A percentile compares a stretch with the other conserved stretches of the same genome.
Conservation (phyloP, 2,797 vertebrate genomes). For the Coluber constrictor region DNA sequence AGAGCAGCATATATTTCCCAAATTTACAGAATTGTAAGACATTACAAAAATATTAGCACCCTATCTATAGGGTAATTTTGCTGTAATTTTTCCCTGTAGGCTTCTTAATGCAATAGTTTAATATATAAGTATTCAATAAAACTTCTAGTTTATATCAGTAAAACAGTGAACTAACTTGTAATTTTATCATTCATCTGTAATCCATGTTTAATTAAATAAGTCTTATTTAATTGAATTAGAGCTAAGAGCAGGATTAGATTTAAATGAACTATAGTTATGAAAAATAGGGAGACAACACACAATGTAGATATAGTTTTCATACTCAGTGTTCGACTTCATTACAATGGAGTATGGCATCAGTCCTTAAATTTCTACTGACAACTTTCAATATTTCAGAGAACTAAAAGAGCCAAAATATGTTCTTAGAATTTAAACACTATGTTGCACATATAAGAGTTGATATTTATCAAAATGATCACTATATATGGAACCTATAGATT, state of each 20-base stretch:
- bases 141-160: background rate
- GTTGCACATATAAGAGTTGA: too few relatives aligned
- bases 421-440: background rate
- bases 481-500: background rate
- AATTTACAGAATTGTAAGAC: background rate
- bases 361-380: background rate
- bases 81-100: background rate
- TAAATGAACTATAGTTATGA: background rate
- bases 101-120: background rate
- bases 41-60: background rate
- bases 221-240: background rate
- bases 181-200: background rate
- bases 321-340: background rate
- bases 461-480: background rate
- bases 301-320: background rate
- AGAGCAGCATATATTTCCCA: background rate
- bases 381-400: background rate
- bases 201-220: background rate
- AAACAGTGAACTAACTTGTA: background rate
- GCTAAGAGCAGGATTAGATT: background rate
- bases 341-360: background rate
- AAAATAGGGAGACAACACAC: background rate
- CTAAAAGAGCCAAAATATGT: background rate
- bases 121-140: background rate
- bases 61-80: background rate